Evolutionary conservation across 2,888 invertebrate genomes (phyloP).

Genomic region (Caenorhabditis sinica): DNA sequence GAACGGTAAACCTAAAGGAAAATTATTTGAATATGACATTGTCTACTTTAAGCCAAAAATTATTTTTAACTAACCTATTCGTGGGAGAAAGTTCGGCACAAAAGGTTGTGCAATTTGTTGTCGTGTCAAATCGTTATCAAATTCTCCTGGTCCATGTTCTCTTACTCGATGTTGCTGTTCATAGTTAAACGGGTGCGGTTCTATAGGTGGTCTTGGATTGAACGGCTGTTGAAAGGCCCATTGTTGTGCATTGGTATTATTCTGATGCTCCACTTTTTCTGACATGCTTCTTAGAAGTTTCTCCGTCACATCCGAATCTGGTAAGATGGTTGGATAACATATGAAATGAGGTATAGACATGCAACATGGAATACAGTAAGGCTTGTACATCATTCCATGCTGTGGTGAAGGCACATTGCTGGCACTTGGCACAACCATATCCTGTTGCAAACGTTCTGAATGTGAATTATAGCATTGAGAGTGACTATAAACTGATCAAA

Average conservation of each 20-base stretch:
- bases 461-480: not conserved
- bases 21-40: not conserved
- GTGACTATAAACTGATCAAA: not conserved
- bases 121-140: slow-evolving; percentile 36
- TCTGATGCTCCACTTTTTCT: slow-evolving; percentile 31
- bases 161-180: slow-evolving; percentile 31
- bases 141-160: not conserved
- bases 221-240: slow-evolving; percentile 30
- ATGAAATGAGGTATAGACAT: slow-evolving; percentile 31
- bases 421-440: too few relatives aligned
- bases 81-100: slow-evolving; percentile 54
- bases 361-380: slow-evolving; percentile 42
- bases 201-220: not conserved
- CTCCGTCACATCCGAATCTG: not conserved
- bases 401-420: not conserved
- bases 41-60: not conserved
- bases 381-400: slow-evolving; percentile 19
- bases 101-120: slow-evolving; percentile 32
- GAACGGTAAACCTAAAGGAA: slow-evolving; percentile 40
- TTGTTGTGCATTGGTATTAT: slow-evolving; percentile 9
- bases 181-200: slow-evolving; percentile 43
- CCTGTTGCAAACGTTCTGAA: not conserved
- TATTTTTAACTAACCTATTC: slow-evolving; percentile 40
- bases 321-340: slow-evolving; percentile 11
- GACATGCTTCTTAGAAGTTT: slow-evolving; percentile 22